Conservation (phyloP, 2,113 vertebrate genomes). For the Petaurus breviceps region DNA sequence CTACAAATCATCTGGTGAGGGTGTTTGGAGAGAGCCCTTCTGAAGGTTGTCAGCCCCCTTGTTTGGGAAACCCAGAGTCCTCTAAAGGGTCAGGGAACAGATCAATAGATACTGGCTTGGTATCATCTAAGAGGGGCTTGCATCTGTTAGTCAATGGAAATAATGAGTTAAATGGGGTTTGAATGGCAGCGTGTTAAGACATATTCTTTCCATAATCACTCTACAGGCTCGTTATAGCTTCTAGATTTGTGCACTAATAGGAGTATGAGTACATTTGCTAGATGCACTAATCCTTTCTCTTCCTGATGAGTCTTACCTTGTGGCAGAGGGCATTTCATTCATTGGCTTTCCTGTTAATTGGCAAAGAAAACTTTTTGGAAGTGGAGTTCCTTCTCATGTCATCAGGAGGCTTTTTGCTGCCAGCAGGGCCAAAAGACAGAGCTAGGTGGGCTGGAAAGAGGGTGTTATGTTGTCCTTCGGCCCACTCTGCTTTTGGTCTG, state of each 20-base stretch:
- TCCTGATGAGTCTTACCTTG: slow-evolving; percentile 72
- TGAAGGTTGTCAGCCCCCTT: slow-evolving; percentile 55
- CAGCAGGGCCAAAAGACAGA: not conserved
- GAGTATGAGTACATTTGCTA: slow-evolving; percentile 55
- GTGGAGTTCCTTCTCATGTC: not conserved
- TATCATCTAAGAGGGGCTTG: slow-evolving; percentile 63
- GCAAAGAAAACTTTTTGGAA: slow-evolving; percentile 58
- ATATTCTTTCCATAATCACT: slow-evolving; percentile 76
- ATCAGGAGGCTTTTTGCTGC: not conserved
- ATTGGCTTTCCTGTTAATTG: slow-evolving; percentile 52
- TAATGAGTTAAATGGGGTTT: slow-evolving; percentile 77
- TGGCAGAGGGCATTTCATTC: slow-evolving; percentile 1
- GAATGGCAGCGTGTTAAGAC: slow-evolving; percentile 66
- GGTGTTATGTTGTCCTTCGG: not conserved
- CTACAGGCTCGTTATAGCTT: slow-evolving; percentile 72
- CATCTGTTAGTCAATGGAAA: slow-evolving; percentile 78
- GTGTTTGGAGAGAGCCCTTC: slow-evolving; percentile 44
- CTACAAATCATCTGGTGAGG: slow-evolving; percentile 48
- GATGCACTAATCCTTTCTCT: slow-evolving; percentile 45
- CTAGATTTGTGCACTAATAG: slow-evolving; percentile 61
- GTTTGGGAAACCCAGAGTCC: slow-evolving; percentile 63
- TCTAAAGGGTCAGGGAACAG: slow-evolving; percentile 33
- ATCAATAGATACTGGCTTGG: slow-evolving; percentile 47
- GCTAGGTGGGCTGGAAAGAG: not conserved
- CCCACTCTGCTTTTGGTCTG: not conserved